Evolutionary conservation across 53 echinoderm and acorn worm species (phyloP).

Genomic region (Holothuria leucospilota): DNA sequence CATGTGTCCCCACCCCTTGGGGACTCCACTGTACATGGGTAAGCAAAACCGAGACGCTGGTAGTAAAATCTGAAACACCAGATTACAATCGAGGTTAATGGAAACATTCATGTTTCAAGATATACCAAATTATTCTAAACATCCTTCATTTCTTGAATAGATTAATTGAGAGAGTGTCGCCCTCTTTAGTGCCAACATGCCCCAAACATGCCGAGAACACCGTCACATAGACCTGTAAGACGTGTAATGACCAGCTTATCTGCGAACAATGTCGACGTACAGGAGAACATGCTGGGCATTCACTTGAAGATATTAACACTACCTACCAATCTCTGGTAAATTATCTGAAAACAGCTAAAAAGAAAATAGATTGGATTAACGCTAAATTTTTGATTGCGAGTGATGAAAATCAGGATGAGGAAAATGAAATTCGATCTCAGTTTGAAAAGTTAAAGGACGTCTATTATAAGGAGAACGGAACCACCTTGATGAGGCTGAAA

Average conservation of each 20-base stretch:
- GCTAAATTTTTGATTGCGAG: constrained; percentile 1
- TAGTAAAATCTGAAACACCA: too few relatives aligned
- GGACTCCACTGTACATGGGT: too few relatives aligned
- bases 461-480: neutral
- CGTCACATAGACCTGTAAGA: neutral
- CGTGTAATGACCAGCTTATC: neutral
- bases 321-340: neutral
- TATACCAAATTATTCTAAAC: too few relatives aligned
- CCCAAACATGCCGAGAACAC: neutral
- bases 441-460: neutral
- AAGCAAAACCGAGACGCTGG: too few relatives aligned
- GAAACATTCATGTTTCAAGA: too few relatives aligned
- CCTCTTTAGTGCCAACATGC: neutral
- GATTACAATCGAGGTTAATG: too few relatives aligned
- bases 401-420: constrained; percentile 37
- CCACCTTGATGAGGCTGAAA: neutral
- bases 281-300: constrained; percentile 1
- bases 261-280: neutral
- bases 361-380: constrained; percentile 16
- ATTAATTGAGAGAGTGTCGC: neutral
- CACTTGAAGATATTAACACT: neutral
- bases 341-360: constrained; percentile 8
- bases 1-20: too few relatives aligned
- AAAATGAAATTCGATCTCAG: neutral
- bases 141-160: neutral